Base-by-base conservation (phyloP, 2,113 vertebrate genomes). In the Tricholaema leucomelas region DNA sequence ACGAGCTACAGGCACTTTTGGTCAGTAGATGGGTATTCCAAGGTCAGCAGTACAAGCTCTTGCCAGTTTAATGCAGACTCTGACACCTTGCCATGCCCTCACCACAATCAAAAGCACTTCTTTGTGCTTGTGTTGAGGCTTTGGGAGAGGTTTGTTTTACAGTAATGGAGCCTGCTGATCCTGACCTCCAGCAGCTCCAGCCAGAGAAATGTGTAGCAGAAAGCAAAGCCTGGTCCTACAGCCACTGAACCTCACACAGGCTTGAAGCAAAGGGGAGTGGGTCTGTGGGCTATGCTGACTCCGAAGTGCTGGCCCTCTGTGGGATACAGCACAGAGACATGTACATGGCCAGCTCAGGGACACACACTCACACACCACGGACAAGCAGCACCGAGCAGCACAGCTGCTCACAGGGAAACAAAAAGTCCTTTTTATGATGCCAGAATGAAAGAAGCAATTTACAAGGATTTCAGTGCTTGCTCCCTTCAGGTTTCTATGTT, bases 341-440 rank as follows among this genome's bases (percentile, higher is more conserved):
- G 18, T 58, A n/a, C 24, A 38, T 3, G 2, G 63, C 48, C 82
- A 42, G 82, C 40, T 18, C 3, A 2, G 50, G 63, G 67, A 75
- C n/a, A 5, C 11, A 1, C 0, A 0, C 69, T 80, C 0, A 0
- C 66, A 38, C 38, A 66, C 78, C 74, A 48, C 0, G 0, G 71
- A 86, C 91, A 58, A 83, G 88, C 90, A 90, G 93, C 77, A 88
- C 66, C 1, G 12, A 87, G 86, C 48, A 23, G 80, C 59, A 2
- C 91, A 82, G 91, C 88, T 92, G 91, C 75, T 74, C 2, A 1
- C 0, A 0, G 56, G 52, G 76, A 87, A 93, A 93, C 75, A 96
- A 85, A 61, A 95, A 77, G 82, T 83, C 85, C 85, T 91, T 95
- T 92, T 42, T 90, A 76, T 60, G 56, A 77, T 4, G 38, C 64